A percentile compares a stretch with the other conserved stretches of the same genome.
phyloP scores from a whole-genome alignment of 2,888 invertebrate species.

The Exephanes ischioxanthus region DNA sequence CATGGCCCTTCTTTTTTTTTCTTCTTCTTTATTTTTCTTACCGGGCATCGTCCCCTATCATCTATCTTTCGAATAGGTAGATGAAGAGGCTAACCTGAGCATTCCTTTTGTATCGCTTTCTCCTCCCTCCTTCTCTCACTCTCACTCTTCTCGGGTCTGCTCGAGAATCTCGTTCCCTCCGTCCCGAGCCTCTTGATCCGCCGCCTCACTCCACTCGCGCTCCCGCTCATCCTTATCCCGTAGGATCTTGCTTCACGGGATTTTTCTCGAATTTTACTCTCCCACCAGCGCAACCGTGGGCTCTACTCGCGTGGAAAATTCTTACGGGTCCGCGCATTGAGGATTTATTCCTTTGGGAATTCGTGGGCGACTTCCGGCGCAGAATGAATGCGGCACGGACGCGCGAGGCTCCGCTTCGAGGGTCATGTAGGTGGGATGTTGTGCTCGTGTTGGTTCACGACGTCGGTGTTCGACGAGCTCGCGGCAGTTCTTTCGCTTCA shows the following conservation, averaged over 20 bases:
- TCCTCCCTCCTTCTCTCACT: constrained; percentile 41
- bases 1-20: constrained; percentile 56
- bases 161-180: constrained; percentile 48
- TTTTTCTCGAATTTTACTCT: constrained; percentile 73
- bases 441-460: neutral
- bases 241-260: constrained; percentile 69
- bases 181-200: constrained; percentile 69
- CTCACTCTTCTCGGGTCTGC: constrained; percentile 41
- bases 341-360: constrained; percentile 29
- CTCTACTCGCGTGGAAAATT: constrained; percentile 54
- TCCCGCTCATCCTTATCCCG: constrained; percentile 64
- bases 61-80: constrained; percentile 71
- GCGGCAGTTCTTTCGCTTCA: constrained; percentile 15
- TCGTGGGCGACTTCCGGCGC: constrained; percentile 45
- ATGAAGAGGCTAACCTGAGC: constrained; percentile 67
- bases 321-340: constrained; percentile 34
- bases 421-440: neutral
- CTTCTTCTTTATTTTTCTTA: constrained; percentile 65
- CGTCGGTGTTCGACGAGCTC: constrained; percentile 14
- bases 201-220: constrained; percentile 54
- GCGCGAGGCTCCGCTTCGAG: neutral
- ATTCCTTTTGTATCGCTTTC: constrained; percentile 70
- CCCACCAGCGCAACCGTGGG: constrained; percentile 42
- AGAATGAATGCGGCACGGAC: neutral
- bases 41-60: constrained; percentile 68